Base-by-base conservation (phyloP, 2,888 invertebrate genomes). In the Monoplex corrugatus region DNA sequence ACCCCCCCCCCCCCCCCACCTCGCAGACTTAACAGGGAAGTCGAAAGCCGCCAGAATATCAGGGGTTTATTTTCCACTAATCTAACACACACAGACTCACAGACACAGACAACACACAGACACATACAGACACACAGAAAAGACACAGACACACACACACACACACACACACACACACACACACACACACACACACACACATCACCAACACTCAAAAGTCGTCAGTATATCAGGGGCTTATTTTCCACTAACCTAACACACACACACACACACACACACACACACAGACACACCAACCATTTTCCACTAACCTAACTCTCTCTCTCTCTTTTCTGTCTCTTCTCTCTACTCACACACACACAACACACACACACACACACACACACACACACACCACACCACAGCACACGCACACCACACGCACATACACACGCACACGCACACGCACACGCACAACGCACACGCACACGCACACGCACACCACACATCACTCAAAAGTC, bases 121-220 rank as follows among this genome's bases (percentile, higher is more conserved):
- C 57, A 57, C 13, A 57, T 23, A 57, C 23, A 57, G 16, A 57
- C 13, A 13, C 13, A 57, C 57, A 57, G 57, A 13, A 57, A 23
- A 13, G 23, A 57, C 57, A 57, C 57, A 8, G 13, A 75, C 75
- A 75, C n/a, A 75, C 75, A 75, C 3, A 75, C 3, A 1, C 3
- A 75, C 32, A 28, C 75, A 75, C 75, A n/a, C 75, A 75, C 75
- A 28, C 75, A 75, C 32, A 75, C 75, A n/a, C 75, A 75, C 75
- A n/a, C 75, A 75, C 75, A 28, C 75, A 75, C 75, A 28, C 75
- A 57, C 57, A 57, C 57, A 57, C 57, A 57, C 57, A 57, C 57
- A 57, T n/a, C n/a, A n/a, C n/a, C n/a, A n/a, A n/a, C n/a, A n/a
- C n/a, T n/a, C n/a, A n/a, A n/a, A n/a, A 8, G 8, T 16, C 16